Conservation (phyloP, 2,113 vertebrate species). For the Oostethus manadensis region DNA sequence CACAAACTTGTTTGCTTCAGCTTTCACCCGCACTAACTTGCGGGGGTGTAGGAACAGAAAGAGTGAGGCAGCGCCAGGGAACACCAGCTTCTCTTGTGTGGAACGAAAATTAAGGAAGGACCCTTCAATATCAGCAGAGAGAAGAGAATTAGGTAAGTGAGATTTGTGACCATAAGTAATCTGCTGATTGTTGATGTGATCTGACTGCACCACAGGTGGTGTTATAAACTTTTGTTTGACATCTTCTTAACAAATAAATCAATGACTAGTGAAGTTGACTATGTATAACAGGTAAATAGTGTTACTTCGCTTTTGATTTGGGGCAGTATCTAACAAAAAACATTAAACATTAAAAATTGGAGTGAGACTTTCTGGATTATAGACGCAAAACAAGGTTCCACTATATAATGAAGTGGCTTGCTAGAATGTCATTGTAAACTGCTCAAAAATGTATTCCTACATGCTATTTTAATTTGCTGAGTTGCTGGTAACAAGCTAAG, state of each 20-base stretch:
- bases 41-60: conserved; percentile 60
- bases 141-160: conserved; percentile 67
- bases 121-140: conserved; percentile 73
- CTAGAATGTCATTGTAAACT: no score
- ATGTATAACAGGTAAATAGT: no score
- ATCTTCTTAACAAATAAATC: conserved; percentile 17
- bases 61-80: conserved; percentile 44
- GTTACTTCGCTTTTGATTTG: no score
- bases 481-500: no score
- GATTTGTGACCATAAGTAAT: neutral
- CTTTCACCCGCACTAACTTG: conserved; percentile 74
- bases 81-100: conserved; percentile 60
- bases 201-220: no score
- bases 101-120: conserved; percentile 80
- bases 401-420: no score
- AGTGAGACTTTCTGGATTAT: no score
- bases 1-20: conserved; percentile 95
- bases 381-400: no score
- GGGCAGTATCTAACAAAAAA: no score
- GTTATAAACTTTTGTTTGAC: conserved; percentile 7
- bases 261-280: conserved; percentile 36
- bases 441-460: no score
- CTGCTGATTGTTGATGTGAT: neutral
- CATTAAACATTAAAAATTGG: no score
- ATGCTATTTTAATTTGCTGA: no score